Evolutionary conservation across 2,113 vertebrate genomes (phyloP).

Genomic region (Sapayoa aenigma): DNA sequence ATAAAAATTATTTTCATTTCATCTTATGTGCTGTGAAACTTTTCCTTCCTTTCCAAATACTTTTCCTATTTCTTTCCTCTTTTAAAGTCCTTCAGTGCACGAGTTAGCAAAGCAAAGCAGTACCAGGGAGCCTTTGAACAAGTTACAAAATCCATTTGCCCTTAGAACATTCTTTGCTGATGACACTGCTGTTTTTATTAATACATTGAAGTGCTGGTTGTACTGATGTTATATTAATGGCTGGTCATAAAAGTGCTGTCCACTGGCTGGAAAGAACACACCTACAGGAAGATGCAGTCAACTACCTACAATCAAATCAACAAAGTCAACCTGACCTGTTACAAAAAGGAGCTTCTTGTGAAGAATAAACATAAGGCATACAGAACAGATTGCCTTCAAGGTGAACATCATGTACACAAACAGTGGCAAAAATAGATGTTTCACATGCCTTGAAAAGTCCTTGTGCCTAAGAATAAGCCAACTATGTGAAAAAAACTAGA

Average conservation of each 20-base stretch:
- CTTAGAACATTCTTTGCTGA: neutral
- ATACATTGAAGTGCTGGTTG: neutral
- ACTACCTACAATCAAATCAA: neutral
- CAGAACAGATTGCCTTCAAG: neutral
- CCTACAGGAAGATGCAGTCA: neutral
- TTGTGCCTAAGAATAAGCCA: neutral
- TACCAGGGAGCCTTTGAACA: neutral
- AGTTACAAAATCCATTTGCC: neutral
- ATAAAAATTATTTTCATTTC: neutral
- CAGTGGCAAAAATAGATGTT: neutral
- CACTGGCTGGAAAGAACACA: neutral
- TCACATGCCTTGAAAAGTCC: neutral
- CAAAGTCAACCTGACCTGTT: neutral
- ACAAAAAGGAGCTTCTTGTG: neutral
- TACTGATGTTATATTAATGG: neutral
- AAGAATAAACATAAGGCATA: neutral
- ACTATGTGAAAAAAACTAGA: neutral
- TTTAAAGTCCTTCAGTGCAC: neutral
- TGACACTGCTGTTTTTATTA: neutral
- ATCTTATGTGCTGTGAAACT: neutral
- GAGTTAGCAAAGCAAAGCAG: neutral
- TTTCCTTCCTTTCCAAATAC: neutral
- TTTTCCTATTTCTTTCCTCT: neutral
- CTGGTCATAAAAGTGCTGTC: neutral
- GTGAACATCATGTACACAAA: neutral